These are phyloP conservation scores for Prostheceraeus crozeri DNA, from an alignment of 2,888 invertebrate species.

Conservation along the genomic window DNA sequence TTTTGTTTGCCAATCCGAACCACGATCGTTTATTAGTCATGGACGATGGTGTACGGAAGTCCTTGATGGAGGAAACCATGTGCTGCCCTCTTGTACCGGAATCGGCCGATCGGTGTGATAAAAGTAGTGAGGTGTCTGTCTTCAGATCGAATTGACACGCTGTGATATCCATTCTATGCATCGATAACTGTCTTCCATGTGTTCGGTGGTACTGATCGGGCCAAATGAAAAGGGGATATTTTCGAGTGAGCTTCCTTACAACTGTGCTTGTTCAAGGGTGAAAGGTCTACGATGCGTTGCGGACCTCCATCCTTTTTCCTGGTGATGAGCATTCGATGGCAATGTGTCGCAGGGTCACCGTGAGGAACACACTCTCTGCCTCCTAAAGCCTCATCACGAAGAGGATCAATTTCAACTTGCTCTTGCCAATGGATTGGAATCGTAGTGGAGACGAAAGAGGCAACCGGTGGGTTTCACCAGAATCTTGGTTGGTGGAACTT, in stretches of 20 bases:
- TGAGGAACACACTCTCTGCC: background rate
- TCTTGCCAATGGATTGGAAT: conserved; percentile 10
- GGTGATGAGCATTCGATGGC: conserved; percentile 14
- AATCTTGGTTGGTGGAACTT: conserved; percentile 12
- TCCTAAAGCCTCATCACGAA: conserved; percentile 13
- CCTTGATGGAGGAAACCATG: conserved; percentile 40
- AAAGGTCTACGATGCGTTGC: background rate
- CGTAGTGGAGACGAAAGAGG: background rate
- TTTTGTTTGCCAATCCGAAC: too few relatives aligned
- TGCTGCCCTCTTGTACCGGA: conserved; percentile 40
- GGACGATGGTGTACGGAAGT: too few relatives aligned
- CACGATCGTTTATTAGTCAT: too few relatives aligned
- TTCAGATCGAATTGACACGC: conserved; percentile 40
- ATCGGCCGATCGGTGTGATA: conserved; percentile 40
- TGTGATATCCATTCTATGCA: conserved; percentile 40
- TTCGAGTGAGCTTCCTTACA: background rate
- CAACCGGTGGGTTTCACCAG: conserved; percentile 1
- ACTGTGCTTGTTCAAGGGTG: conserved; percentile 15
- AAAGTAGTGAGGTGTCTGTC: conserved; percentile 38
- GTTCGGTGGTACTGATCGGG: conserved; percentile 39
- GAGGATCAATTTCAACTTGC: background rate
- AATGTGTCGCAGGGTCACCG: background rate
- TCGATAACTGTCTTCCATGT: conserved; percentile 40
- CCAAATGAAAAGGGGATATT: conserved; percentile 37
- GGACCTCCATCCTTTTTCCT: conserved; percentile 3